Evolutionary conservation across 2,888 invertebrate genomes (phyloP).

Genomic region (Tromatobia lineatoria): DNA sequence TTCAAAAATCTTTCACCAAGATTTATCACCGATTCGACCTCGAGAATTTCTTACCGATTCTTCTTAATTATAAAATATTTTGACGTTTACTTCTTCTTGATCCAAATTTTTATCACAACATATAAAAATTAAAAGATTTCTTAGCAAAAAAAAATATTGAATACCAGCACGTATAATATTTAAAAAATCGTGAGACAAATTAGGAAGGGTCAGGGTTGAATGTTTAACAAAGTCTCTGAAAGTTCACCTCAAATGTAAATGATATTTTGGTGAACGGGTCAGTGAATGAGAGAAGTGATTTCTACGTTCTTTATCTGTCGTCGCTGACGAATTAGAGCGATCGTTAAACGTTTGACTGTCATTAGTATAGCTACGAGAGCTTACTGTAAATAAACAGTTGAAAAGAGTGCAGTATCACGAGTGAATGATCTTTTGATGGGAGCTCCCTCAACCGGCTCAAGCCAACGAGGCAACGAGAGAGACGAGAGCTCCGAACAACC

Average conservation of each 20-base stretch:
- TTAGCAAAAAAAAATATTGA: no score
- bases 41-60: no score
- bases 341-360: slow-evolving; percentile 47
- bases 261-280: background rate
- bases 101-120: no score
- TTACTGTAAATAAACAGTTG: slow-evolving; percentile 63
- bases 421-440: slow-evolving; percentile 68
- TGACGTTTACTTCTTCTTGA: no score
- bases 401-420: slow-evolving; percentile 62
- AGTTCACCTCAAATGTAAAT: background rate
- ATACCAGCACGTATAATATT: no score
- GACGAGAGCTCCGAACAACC: slow-evolving; percentile 71
- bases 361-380: slow-evolving; percentile 12
- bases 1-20: no score
- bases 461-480: slow-evolving; percentile 57
- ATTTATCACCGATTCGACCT: no score
- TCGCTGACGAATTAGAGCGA: slow-evolving; percentile 48
- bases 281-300: slow-evolving; percentile 31
- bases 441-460: slow-evolving; percentile 62
- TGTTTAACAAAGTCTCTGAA: background rate
- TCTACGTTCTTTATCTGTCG: slow-evolving; percentile 23
- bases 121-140: no score
- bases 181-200: no score
- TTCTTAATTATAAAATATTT: no score
- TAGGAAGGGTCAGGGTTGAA: no score